Conservation (phyloP, 2,797 vertebrate genomes). For the Hemitrygon akajei region DNA sequence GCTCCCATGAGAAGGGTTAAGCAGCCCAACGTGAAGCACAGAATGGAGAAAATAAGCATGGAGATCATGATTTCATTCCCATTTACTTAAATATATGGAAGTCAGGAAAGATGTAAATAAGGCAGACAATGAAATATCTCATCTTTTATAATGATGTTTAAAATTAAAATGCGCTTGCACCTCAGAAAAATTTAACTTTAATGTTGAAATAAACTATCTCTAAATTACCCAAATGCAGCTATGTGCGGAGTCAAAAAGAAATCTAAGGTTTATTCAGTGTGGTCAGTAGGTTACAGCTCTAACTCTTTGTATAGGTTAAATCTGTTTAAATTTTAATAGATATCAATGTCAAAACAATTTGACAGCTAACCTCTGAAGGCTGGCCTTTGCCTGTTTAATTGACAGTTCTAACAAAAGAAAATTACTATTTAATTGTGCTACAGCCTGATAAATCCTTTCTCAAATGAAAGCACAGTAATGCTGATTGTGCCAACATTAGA, state of each 20-base stretch:
- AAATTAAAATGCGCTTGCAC: not conserved
- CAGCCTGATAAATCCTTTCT: conserved; percentile 23
- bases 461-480: not conserved
- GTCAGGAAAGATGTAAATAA: not conserved
- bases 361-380: conserved; percentile 26
- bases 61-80: not conserved
- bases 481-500: not conserved
- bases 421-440: not conserved
- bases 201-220: not conserved
- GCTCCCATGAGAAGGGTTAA: not conserved
- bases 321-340: not conserved
- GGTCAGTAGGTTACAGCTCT: not conserved
- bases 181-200: not conserved
- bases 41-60: not conserved
- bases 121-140: not conserved
- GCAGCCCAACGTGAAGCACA: not conserved
- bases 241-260: not conserved
- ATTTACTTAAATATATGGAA: not conserved
- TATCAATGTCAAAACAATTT: not conserved
- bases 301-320: not conserved
- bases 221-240: not conserved
- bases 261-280: not conserved
- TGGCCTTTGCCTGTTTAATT: conserved; percentile 16
- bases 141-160: not conserved
- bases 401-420: conserved; percentile 23